Base-by-base conservation (phyloP, 2,888 invertebrate genomes). In the Eristalis tenax region DNA sequence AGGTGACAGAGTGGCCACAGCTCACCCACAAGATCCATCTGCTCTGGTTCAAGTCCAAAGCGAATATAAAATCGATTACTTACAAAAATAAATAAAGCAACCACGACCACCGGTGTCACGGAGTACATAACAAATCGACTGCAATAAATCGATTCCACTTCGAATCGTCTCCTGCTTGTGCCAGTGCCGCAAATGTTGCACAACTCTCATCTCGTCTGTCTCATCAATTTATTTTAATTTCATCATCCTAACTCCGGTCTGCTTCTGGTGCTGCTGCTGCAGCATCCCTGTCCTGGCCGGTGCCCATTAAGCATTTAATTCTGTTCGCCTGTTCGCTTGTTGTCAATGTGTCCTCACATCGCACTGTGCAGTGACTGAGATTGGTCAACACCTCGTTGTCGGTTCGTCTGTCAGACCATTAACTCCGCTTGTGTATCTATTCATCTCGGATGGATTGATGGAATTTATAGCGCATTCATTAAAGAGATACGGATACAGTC, bases 111-210 rank as follows among this genome's bases (percentile, higher is more conserved):
- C 38, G 43, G 64, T 65, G 56, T 68, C 70, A 59, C 26, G 32
- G n/a, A 38, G 5, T 38, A 73, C 61, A 38, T 56, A 81, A 64
- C 73, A 85, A 85, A 85, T 81, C 40, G 77, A 64, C 68, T 77
- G 77, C 77, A 77, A 81, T 81, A 81, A 85, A 77, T 77, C 73
- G 85, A 85, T 76, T 80, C 61, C 76, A 73, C 63, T 80, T 76
- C 59, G 13, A 13, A 38, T 50, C 50, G 18, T 5, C 18, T 50
- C n/a, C 43, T 6, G 15, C 43, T 5, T 1, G 1, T 6, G 26
- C 10, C 64, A 15, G 1, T 4, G 26, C 5, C 64, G 15, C 63
- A 50, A 38, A 56, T 68, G 68, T 83, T 84, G 59, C 84, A 79
- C 83, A 76, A 75, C 75, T 73, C 73, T 50, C 50, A 18, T 35